Evolutionary conservation across 1,140 invertebrate genomes (phyloP), one percentile per base, ranked within the genome.

Genomic region (Trichonephila inaurata): DNA sequence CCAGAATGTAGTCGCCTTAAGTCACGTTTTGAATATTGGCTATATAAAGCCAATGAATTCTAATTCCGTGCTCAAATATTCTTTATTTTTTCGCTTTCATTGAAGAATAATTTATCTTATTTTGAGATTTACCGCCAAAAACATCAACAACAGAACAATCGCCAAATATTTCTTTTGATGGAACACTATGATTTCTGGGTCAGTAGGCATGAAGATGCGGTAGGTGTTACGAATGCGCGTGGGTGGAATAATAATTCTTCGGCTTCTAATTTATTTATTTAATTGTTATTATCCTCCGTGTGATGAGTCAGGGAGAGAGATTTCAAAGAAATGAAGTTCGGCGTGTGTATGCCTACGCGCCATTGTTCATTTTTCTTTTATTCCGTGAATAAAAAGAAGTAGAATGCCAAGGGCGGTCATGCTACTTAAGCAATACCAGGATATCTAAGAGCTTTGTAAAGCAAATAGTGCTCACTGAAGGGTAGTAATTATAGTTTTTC

Each of bases 321-420:
- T 18, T 77, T 60, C n/a, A 51, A 72, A 40, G 51, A 81, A 62
- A 87, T 58, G 51, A 62, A 87, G 51, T 28, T 33, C 40, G 51
- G 61, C 44, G n/a, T 61, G 14, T 66, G 64, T 77, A 62, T 58
- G 64, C 90, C 90, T 83, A 91, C 90, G 90, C 90, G 60, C 44
- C 44, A 91, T 91, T 85, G 77, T 91, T 64, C 58, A 6, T n/a
- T 83, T 83, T 58, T 61, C 77, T 91, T 89, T 89, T 58, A 21
- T 61, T 61, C 60, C 61, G 1, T 1, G 12, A 92, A 40, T 83
- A 85, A 60, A 92, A 24, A 83, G 66, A 60, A 44, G 18, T 58
- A 92, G 81, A 92, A 86, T 92, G 91, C 91, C 91, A 92, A 92
- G 91, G 91, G 81, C 91, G 91, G 81, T 86, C 82, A 86, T 58